Base-by-base conservation (phyloP, 2,113 vertebrate genomes). In the Indri indri region DNA sequence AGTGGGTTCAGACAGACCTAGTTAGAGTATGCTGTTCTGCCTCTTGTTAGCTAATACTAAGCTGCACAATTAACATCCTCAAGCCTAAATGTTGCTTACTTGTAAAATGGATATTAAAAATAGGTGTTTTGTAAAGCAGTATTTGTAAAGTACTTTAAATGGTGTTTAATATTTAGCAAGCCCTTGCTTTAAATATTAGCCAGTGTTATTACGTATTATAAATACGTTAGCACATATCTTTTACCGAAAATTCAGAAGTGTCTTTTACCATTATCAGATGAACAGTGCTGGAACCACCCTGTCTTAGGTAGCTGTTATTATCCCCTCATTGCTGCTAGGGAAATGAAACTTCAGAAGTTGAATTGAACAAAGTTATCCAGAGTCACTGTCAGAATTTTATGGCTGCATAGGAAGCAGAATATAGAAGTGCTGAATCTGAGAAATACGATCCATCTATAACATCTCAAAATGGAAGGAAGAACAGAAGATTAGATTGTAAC, bases 401-500 rank as follows among this genome's bases (percentile, higher is more conserved):
- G 76, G 79, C 42, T 95, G 92, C 85, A 84, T 92, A 82, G 93
- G 65, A 88, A 96, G 80, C 91, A 70, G 71, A 97, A 86, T 86
- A 70, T 95, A 82, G 81, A 90, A 95, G 57, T 93, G 96, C 89
- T 95, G 93, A 95, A 66, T 95, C 91, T 87, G 57, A 61, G 65
- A 76, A 97, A 94, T 57, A 83, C 4, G 66, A 86, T 93, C 89
- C 79, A 90, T 95, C 93, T 90, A 91, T 92, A 91, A 76, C 50
- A 65, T 85, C 17, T 0, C 86, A 95, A 95, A 93, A 91, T 57
- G 89, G 70, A 95, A 59, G 95, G 77, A 93, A 59, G 73, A 98
- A 59, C 17, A 81, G 81, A 63, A 95, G 95, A 97, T 96, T 95
- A 86, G 77, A 89, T 96, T 89, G 94, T 30, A 93, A 82, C 95